phyloP scores from a whole-genome alignment of 2,888 invertebrate species.

The Nephrotoma appendiculata region DNA sequence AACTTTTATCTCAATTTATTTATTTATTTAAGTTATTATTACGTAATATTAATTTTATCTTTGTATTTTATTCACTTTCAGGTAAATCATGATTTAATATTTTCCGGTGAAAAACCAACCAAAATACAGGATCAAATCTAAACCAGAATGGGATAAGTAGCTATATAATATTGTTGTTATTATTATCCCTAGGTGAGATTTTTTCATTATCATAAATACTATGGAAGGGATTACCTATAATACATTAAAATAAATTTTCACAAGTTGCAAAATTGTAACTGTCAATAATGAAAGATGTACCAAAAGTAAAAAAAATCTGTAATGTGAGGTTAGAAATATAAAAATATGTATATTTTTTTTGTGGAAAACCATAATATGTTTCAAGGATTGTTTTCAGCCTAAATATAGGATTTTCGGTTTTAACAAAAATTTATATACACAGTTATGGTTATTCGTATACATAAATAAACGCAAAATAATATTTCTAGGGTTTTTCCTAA shows the following conservation, averaged over 20 bases:
- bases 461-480: not conserved
- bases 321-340: not conserved
- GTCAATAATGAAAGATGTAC: not conserved
- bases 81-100: not conserved
- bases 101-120: not conserved
- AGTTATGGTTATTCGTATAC: not conserved
- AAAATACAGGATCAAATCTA: not conserved
- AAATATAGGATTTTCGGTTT: not conserved
- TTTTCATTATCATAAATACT: no score
- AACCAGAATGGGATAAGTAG: not conserved
- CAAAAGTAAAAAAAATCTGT: not conserved
- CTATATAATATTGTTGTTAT: not conserved
- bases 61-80: not conserved
- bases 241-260: not conserved
- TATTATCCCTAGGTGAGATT: no score
- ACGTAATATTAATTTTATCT: not conserved
- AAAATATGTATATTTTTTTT: not conserved
- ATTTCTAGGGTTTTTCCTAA: not conserved
- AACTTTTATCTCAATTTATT: not conserved
- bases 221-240: not conserved
- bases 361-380: not conserved
- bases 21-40: not conserved
- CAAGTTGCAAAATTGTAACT: not conserved
- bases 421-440: not conserved
- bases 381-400: not conserved